Evolutionary conservation across 2,797 vertebrate genomes (phyloP).

Genomic region (Pangasius djambal): DNA sequence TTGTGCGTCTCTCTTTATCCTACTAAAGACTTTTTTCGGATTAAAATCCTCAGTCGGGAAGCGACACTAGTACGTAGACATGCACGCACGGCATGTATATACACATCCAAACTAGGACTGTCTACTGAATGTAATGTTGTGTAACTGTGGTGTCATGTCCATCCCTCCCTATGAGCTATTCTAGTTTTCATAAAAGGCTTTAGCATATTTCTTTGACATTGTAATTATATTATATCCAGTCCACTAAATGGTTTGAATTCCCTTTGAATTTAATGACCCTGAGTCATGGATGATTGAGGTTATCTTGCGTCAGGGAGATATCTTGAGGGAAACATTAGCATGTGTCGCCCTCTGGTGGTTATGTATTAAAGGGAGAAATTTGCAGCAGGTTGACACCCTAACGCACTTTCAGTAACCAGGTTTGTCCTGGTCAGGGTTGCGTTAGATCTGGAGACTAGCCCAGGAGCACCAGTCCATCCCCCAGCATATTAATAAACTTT

Average conservation of each 20-base stretch:
- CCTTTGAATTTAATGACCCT: background rate
- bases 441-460: background rate
- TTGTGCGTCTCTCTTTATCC: background rate
- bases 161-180: conserved; percentile 22
- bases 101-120: conserved; percentile 19
- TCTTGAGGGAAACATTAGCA: background rate
- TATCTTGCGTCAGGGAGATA: background rate
- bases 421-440: background rate
- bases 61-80: background rate
- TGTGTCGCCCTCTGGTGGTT: conserved; percentile 37
- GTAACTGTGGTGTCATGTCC: conserved; percentile 24
- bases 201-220: conserved; percentile 17
- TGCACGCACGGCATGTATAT: background rate
- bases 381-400: background rate
- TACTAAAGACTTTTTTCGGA: conserved; percentile 18
- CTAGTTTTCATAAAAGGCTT: background rate
- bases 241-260: conserved; percentile 17
- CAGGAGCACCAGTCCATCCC: background rate
- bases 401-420: background rate
- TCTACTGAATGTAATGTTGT: conserved; percentile 18
- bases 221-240: conserved; percentile 27
- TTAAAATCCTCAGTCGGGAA: conserved; percentile 26
- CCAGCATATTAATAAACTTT: background rate
- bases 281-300: conserved; percentile 1
- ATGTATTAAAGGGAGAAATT: background rate